Base-by-base conservation (phyloP, 1,140 invertebrate genomes). In the Drosophila nigromelanica region DNA sequence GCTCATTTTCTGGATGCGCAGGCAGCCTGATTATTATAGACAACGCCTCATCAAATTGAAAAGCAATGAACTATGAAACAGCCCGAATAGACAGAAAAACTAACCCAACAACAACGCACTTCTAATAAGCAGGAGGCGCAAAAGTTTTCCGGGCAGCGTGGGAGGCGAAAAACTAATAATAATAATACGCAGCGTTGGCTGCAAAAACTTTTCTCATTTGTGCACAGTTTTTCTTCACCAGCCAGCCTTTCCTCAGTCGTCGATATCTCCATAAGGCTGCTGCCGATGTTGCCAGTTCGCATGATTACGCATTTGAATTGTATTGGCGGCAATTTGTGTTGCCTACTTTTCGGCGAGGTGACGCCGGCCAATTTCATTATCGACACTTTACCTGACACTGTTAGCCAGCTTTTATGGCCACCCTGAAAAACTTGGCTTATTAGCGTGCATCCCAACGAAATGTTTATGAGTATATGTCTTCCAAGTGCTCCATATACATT, bases 61-160 rank as follows among this genome's bases (percentile, higher is more conserved):
- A 91, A 91, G 80, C 90, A 91, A 91, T 91, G 90, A 91, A 89
- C 80, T 91, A 91, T 90, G 82, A 90, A 90, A 90, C 64, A 80
- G 68, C 77, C 27, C 56, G 70, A 45, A 76, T 63, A 50, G 45
- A 62, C 45, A 43, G 39, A 18, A 5, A 60, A 71, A 67, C 66
- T 70, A 72, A 62, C 55, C 54, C 45, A 81, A 39, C 54, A 56
- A 56, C 37, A 39, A 51, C 50, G 47, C n/a, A 35, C 33, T 70
- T 14, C 45, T 76, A 80, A 69, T 61, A 75, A 60, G 60, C 64
- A 60, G 39, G 52, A 83, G 71, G 75, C 69, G 42, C 66, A 82
- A 89, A 89, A 72, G 18, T 76, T 73, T 76, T 43, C 14, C 14
- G 21, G 48, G 18, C 40, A 39, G 80, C 24, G 47, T 30, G 50